Evolutionary conservation across 2,888 invertebrate genomes (phyloP), one percentile per base, ranked within the genome.

Genomic region (Coleophora deauratella): DNA sequence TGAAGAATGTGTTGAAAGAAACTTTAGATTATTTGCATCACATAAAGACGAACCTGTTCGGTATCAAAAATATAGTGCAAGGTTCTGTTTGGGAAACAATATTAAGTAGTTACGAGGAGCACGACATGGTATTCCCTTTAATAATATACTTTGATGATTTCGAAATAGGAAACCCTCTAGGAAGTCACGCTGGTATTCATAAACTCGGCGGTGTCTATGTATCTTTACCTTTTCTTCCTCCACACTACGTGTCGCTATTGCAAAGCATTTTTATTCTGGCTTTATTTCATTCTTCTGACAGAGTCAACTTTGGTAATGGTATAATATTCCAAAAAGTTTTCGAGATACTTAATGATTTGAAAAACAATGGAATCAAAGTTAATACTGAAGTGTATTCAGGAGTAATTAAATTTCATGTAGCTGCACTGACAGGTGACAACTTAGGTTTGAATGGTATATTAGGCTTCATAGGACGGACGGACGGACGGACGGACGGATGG

Each of bases 81-180:
- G 31, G 31, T 9, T 31, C 31, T n/a, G 31, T 31, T 31, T 31
- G 31, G 31, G n/a, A 31, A 31, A 21, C 21, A 4, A 21, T 21
- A 21, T 21, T 21, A 21, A 6, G 21, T 21, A 21, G 21, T 21
- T 21, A 21, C 21, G 6, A 21, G 21, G 21, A 3, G 6, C 21
- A 21, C 10, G 10, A 11, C 11, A 31, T 31, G 11, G 31, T 31
- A 11, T 11, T 31, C n/a, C 31, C 31, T 11, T 11, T 31, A n/a
- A 11, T 9, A n/a, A 11, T 31, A n/a, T 31, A n/a, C 11, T 31
- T n/a, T 38, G 46, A 46, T 27, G 46, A 46, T 30, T 46, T 40
- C 40, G 46, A 46, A 30, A 31, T 37, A 2, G 43, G 46, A 9
- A 43, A 46, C 11, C 41, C 40, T 3, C 11, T 46, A 11, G 46